A percentile compares a stretch with the other conserved stretches of the same genome.
These are phyloP conservation scores for Meriones unguiculatus DNA, from an alignment of 2,113 vertebrate species.

Conservation along the genomic window DNA sequence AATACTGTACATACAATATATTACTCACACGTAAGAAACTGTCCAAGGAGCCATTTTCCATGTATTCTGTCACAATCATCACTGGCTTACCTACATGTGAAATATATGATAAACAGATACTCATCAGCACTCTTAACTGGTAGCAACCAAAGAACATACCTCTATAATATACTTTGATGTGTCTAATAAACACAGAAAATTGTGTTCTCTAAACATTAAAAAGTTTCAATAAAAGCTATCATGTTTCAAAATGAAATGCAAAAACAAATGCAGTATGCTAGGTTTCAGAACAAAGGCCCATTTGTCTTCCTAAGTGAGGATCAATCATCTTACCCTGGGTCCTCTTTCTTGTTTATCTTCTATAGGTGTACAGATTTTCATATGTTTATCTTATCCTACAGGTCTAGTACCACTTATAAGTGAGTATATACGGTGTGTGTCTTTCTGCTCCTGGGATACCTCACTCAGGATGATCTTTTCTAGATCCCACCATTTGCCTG, in stretches of 20 bases:
- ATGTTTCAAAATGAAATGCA: not conserved
- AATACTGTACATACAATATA: not conserved
- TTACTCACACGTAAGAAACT: constrained; percentile 93
- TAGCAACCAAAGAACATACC: not conserved
- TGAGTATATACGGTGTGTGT: no score
- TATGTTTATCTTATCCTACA: no score
- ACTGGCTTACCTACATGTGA: constrained; percentile 91
- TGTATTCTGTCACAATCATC: constrained; percentile 95
- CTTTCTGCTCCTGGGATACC: no score
- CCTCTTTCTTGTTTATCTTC: no score
- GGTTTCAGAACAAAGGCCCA: not conserved
- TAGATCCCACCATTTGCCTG: no score
- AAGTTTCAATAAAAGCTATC: not conserved
- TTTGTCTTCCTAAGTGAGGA: not conserved
- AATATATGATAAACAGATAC: constrained; percentile 56
- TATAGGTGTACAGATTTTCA: no score
- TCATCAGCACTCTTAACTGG: not conserved
- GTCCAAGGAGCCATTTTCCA: constrained; percentile 95
- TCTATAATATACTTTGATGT: not conserved
- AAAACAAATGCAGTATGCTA: not conserved
- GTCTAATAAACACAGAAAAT: not conserved
- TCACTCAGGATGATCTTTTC: no score
- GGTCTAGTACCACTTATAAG: no score
- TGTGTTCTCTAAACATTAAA: not conserved
- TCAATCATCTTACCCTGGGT: no score